Conservation (phyloP, 2,888 invertebrate genomes). For the Odontothrips loti region DNA sequence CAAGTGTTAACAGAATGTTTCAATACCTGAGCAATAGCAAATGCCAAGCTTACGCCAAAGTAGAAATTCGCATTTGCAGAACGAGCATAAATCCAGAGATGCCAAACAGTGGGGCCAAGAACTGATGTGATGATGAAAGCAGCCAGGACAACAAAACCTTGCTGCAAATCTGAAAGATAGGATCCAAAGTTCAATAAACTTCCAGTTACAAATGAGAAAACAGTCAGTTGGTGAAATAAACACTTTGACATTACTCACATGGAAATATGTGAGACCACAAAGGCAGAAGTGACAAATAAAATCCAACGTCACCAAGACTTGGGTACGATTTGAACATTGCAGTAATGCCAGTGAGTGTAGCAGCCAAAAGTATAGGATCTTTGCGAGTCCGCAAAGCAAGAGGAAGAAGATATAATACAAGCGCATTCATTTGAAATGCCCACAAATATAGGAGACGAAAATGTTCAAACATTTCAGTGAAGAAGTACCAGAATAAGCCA, state of each 20-base stretch:
- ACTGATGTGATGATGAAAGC: slow-evolving; percentile 84
- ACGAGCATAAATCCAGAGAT: slow-evolving; percentile 96
- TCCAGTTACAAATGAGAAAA: slow-evolving; percentile 31
- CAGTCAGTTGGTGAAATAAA: slow-evolving; percentile 33
- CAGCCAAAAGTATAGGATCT: slow-evolving; percentile 75
- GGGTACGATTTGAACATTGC: slow-evolving; percentile 97
- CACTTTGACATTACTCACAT: slow-evolving; percentile 58
- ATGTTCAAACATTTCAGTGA: slow-evolving; percentile 99
- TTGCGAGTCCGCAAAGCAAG: slow-evolving; percentile 71
- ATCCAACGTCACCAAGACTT: slow-evolving; percentile 88
- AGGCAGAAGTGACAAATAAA: slow-evolving; percentile 85
- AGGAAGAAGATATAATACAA: slow-evolving; percentile 86
- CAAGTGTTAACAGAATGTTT: not conserved
- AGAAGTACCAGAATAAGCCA: slow-evolving; percentile 99
- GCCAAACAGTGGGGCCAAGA: slow-evolving; percentile 93
- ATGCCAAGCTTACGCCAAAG: slow-evolving; percentile 93
- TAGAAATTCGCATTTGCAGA: slow-evolving; percentile 99
- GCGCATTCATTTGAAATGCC: slow-evolving; percentile 94
- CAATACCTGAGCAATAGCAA: slow-evolving; percentile 76
- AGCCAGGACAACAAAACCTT: slow-evolving; percentile 88
- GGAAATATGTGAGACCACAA: slow-evolving; percentile 84
- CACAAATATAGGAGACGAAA: slow-evolving; percentile 91
- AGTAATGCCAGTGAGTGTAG: slow-evolving; percentile 73
- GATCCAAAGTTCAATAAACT: slow-evolving; percentile 32
- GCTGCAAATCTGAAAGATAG: slow-evolving; percentile 78